phyloP scores from a whole-genome alignment of 37 sponge, comb jelly and placozoan species.

The Aphrocallistes beatrix region DNA sequence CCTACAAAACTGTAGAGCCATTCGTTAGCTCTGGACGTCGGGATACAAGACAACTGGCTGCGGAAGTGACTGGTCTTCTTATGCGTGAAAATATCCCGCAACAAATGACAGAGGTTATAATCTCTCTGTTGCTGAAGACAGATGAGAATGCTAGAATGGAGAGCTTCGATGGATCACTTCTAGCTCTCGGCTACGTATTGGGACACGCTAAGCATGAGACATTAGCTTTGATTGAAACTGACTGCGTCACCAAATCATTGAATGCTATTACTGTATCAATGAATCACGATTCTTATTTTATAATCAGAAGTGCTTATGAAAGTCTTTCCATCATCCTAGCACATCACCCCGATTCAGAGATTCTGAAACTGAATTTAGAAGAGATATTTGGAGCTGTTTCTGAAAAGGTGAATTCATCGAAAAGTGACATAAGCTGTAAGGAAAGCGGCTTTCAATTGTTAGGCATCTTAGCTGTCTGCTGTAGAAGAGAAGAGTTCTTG shows the following conservation, averaged over 20 bases:
- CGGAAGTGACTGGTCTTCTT: not conserved
- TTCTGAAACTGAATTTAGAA: not conserved
- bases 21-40: not conserved
- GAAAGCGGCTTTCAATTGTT: not conserved
- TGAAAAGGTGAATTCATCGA: not conserved
- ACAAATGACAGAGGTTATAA: not conserved
- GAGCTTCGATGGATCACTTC: not conserved
- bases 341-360: not conserved
- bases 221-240: not conserved
- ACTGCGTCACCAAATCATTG: not conserved
- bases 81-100: not conserved
- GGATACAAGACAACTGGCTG: not conserved
- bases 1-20: not conserved
- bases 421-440: not conserved
- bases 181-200: not conserved
- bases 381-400: not conserved
- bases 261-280: not conserved
- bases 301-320: not conserved
- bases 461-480: not conserved
- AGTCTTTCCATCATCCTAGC: not conserved
- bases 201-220: not conserved
- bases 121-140: not conserved
- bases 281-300: not conserved
- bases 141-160: not conserved
- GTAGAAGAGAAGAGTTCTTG: slow-evolving; percentile 1